Conservation (phyloP, 37 sponge, comb jelly and placozoan species). For the Aplysina aerophoba region DNA sequence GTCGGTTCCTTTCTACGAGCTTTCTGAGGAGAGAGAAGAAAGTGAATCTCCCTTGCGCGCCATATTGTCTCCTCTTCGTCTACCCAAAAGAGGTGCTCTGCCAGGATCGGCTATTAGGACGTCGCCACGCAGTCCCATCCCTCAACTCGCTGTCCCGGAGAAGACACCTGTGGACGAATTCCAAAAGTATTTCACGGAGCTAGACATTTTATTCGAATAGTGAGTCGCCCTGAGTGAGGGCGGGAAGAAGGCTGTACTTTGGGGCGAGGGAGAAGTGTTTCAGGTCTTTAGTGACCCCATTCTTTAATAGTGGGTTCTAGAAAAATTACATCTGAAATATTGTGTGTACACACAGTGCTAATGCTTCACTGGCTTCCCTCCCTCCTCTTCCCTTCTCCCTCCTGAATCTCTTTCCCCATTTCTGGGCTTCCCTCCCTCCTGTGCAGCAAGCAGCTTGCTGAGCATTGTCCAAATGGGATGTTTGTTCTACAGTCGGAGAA, state of each 20-base stretch:
- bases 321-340: too few species aligned
- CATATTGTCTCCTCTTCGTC: slow-evolving; percentile 16
- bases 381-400: neutral
- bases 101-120: slow-evolving; percentile 22
- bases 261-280: too few species aligned
- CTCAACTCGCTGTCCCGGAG: neutral
- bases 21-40: too few species aligned
- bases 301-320: too few species aligned
- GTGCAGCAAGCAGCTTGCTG: slow-evolving; percentile 22
- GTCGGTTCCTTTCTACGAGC: too few species aligned
- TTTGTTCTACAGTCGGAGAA: slow-evolving; percentile 64
- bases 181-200: neutral
- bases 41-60: too few species aligned
- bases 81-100: neutral
- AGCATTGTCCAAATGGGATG: slow-evolving; percentile 53
- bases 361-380: neutral
- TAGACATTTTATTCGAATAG: slow-evolving; percentile 31
- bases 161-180: slow-evolving; percentile 21
- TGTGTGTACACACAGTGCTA: too few species aligned
- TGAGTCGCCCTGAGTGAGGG: neutral
- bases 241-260: neutral
- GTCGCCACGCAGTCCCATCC: neutral
- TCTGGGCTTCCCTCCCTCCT: neutral
- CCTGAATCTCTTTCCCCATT: neutral
- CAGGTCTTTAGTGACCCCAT: too few species aligned